Conservation (phyloP, 1,140 invertebrate species). For the Drosophila sturtevanti region DNA sequence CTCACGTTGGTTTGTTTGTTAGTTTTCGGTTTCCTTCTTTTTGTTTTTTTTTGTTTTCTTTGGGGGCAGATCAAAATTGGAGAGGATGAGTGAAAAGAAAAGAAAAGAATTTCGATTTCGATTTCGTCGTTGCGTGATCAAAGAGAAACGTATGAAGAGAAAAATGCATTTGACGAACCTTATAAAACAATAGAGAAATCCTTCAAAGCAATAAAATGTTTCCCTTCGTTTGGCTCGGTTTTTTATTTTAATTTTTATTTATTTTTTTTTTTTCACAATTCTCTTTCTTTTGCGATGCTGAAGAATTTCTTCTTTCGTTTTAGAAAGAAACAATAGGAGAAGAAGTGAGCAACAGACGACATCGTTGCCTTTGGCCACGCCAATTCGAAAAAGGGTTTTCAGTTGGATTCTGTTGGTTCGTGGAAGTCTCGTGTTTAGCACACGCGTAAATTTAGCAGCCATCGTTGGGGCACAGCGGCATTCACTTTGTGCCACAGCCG, state of each 20-base stretch:
- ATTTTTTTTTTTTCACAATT: conserved; percentile 10
- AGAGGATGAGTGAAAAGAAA: conserved; percentile 8
- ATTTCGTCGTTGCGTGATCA: conserved; percentile 21
- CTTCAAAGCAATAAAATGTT: conserved; percentile 60
- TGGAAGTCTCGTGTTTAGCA: conserved; percentile 83
- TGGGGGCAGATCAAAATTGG: conserved; percentile 25
- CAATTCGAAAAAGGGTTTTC: conserved; percentile 53
- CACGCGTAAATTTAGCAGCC: conserved; percentile 82
- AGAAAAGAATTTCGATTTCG: conserved; percentile 66
- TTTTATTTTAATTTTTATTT: background rate
- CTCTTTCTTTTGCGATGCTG: conserved; percentile 21
- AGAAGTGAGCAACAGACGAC: conserved; percentile 31
- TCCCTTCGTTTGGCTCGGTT: background rate
- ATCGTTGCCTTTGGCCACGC: conserved; percentile 61
- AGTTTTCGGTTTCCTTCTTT: conserved; percentile 40
- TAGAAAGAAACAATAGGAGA: conserved; percentile 73
- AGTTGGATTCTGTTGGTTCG: conserved; percentile 57
- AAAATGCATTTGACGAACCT: conserved; percentile 50
- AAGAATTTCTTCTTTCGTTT: conserved; percentile 66
- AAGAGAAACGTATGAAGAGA: background rate
- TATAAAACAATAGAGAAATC: conserved; percentile 69
- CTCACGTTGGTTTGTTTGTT: conserved; percentile 38
- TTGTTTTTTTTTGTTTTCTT: background rate
- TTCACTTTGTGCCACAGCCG: conserved; percentile 72
- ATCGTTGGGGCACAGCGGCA: conserved; percentile 62